Evolutionary conservation across 2,888 invertebrate genomes (phyloP), one percentile per base, ranked within the genome.

Genomic region (Epiblema foenella): DNA sequence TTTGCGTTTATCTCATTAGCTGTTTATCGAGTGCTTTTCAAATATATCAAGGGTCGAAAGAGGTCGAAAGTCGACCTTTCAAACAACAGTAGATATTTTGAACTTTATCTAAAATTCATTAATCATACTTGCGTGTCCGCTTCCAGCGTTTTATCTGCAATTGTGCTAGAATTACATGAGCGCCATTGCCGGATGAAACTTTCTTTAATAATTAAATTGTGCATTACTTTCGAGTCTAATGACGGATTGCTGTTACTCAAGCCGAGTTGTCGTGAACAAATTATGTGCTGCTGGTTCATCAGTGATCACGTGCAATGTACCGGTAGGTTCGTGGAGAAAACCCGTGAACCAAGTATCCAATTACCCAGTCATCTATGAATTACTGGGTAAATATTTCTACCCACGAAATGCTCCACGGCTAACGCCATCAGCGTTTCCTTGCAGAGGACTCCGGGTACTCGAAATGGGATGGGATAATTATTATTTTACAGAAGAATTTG

Each of bases 221-320:
- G 70, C 71, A 76, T 76, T 76, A 69, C 67, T 74, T 73, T 73
- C 74, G 49, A 72, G 68, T 65, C 66, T 68, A 74, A 63, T 68
- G 69, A 72, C 70, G 69, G 73, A 73, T 75, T 73, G 67, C 73
- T 73, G 64, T 69, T 70, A 68, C 68, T 66, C 58, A 57, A 65
- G 66, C 63, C 74, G 72, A 54, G 46, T 62, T 71, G 67, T 67
- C 70, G 70, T 70, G 65, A 54, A 54, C 29, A 54, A 17, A 66
- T 70, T 65, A 60, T 59, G 33, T 46, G 46, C 46, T 7, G 46
- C 46, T 46, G 46, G 46, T 46, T n/a, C n/a, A 46, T 8, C n/a
- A n/a, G n/a, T n/a, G n/a, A n/a, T n/a, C 42, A 42, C 42, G 46
- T 46, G 12, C n/a, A 46, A 46, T 46, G 12, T 46, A n/a, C 15